Conservation (phyloP, 2,113 vertebrate genomes). For the Antigone vipio region DNA sequence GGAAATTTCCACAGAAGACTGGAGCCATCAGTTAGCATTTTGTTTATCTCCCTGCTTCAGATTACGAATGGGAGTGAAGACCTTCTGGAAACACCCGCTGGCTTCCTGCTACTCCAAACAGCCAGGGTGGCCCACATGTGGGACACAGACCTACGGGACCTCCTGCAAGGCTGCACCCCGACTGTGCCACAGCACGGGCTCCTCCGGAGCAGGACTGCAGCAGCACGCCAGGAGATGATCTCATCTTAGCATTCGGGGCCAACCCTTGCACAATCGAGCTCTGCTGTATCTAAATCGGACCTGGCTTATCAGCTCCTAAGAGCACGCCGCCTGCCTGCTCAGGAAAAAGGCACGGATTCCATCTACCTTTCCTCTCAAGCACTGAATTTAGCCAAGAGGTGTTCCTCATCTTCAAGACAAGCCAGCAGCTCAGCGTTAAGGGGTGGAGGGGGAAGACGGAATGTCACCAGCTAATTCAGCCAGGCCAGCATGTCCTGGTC, state of each 20-base stretch:
- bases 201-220: neutral
- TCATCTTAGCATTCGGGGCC: neutral
- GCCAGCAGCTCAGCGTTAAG: neutral
- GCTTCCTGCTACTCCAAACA: conserved; percentile 2
- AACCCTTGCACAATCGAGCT: neutral
- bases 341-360: neutral
- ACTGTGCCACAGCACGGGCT: neutral
- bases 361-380: neutral
- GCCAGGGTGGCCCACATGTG: conserved; percentile 52
- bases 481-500: neutral
- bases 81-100: neutral
- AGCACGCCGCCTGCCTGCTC: neutral
- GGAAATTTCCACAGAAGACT: conserved; percentile 52
- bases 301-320: neutral
- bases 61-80: neutral
- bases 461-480: neutral
- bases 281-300: neutral
- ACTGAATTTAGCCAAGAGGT: neutral
- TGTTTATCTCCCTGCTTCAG: conserved; percentile 45
- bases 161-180: conserved; percentile 1
- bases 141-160: neutral
- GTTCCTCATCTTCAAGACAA: neutral
- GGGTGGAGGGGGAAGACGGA: neutral
- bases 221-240: conserved; percentile 10
- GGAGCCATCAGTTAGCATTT: neutral